Evolutionary conservation across 2,888 invertebrate genomes (phyloP).

Genomic region (Ametastegia equiseti): DNA sequence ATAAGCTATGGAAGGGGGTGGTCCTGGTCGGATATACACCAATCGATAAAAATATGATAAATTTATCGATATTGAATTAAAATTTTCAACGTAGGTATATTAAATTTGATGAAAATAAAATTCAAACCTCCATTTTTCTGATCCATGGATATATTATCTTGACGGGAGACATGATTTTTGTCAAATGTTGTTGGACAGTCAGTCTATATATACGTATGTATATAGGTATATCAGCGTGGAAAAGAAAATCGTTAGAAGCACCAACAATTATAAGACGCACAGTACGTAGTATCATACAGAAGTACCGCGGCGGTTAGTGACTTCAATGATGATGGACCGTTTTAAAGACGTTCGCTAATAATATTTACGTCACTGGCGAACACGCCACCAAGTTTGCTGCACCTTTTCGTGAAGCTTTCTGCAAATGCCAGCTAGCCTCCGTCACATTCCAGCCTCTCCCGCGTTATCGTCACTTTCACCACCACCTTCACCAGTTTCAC

Average conservation of each 20-base stretch:
- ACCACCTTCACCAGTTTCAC: conserved; percentile 75
- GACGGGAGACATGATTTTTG: conserved; percentile 33
- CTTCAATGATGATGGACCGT: conserved; percentile 40
- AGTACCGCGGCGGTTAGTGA: conserved; percentile 45
- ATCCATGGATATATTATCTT: no score
- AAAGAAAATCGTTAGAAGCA: conserved; percentile 23
- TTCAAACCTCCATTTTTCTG: no score
- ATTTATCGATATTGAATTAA: no score
- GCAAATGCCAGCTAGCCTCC: conserved; percentile 94
- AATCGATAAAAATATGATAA: not conserved
- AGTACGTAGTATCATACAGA: conserved; percentile 45
- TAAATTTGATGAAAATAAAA: no score
- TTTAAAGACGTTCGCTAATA: conserved; percentile 42
- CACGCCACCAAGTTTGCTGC: conserved; percentile 90
- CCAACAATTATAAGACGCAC: conserved; percentile 36
- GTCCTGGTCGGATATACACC: no score
- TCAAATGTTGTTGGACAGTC: conserved; percentile 40
- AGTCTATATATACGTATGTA: no score
- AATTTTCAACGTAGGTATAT: no score
- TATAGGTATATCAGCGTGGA: not conserved
- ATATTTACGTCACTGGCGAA: conserved; percentile 81
- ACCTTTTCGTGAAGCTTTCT: conserved; percentile 93
- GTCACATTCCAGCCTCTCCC: conserved; percentile 88
- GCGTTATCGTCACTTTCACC: conserved; percentile 74
- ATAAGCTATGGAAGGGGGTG: no score